These are phyloP conservation scores for Pocillopora damicornis DNA, from an alignment of 64 coral and sea anemone species.

Conservation along the genomic window DNA sequence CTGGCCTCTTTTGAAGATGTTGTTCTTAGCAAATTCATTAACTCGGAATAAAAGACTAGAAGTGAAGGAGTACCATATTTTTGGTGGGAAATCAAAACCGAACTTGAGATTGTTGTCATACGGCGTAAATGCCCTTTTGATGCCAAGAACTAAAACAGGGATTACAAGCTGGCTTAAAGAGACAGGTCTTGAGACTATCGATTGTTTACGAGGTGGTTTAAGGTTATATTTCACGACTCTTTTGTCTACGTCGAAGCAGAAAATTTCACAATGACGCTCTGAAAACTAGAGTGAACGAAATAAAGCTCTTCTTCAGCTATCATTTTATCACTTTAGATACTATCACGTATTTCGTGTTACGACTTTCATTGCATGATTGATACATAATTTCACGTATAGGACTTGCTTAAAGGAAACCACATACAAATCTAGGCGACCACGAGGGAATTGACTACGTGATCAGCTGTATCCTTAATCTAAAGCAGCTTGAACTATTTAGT, in stretches of 20 bases:
- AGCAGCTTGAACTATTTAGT: not conserved
- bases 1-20: not conserved
- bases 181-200: not conserved
- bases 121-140: not conserved
- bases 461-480: not conserved
- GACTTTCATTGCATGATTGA: slow-evolving; percentile 39
- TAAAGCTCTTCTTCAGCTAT: not conserved
- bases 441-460: not conserved
- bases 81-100: not conserved
- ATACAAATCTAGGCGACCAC: not conserved
- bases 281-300: not conserved
- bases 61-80: not conserved
- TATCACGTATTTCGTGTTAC: slow-evolving; percentile 13
- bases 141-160: not conserved
- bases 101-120: not conserved
- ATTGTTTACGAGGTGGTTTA: not conserved
- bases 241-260: not conserved
- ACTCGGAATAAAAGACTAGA: not conserved
- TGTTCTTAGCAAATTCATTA: slow-evolving; percentile 5
- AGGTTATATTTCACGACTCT: not conserved
- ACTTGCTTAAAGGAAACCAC: slow-evolving; percentile 21
- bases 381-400: slow-evolving; percentile 26
- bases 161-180: not conserved
- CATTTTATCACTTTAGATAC: not conserved
- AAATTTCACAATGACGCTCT: not conserved